Evolutionary conservation across 2,113 vertebrate species (phyloP), one percentile per base, ranked within the genome.

Genomic region (Meriones unguiculatus): DNA sequence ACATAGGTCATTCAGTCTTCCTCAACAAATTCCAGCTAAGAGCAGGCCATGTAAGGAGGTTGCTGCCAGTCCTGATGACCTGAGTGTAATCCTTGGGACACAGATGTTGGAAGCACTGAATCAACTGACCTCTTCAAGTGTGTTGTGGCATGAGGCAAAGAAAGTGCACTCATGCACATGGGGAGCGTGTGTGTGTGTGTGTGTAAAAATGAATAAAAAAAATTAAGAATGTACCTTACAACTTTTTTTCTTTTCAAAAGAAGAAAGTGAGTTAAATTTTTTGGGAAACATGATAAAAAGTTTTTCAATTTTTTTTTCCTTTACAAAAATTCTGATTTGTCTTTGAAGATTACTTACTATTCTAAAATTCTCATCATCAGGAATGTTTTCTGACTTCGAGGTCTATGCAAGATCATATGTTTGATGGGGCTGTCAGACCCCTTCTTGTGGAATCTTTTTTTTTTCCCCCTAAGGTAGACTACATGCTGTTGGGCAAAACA

Each of bases 251-350:
- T 90, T 54, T 89, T 91, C 41, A 77, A 38, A 89, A 81, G 54
- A 89, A 32, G 89, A 95, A 86, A 94, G 25, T 65, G 75, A 12
- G 14, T 24, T 64, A 77, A 93, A 84, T 93, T 95, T 95, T 97
- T 62, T 92, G 50, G 59, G 57, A 22, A 94, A 69, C 20, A 22
- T 77, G 20, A 25, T 93, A 72, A 22, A 69, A 41, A 91, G 41
- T 89, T 90, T 95, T 82, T 69, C 13, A 1, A 89, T 95, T 94
- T 7, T 32, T 13, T 97, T 89, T 59, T 52, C 62, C 62, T 94
- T 90, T 73, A 11, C 59, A 81, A 0, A 93, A 52, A 78, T 12
- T 75, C 41, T 94, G n/a, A 91, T 97, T 93, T 90, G 57, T 85
- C 57, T 93, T 94, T 65, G 70, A 30, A 73, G 54, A 32, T 96